Evolutionary conservation across 2,888 invertebrate species (phyloP).

Genomic region (Leptinotarsa peninsularis): DNA sequence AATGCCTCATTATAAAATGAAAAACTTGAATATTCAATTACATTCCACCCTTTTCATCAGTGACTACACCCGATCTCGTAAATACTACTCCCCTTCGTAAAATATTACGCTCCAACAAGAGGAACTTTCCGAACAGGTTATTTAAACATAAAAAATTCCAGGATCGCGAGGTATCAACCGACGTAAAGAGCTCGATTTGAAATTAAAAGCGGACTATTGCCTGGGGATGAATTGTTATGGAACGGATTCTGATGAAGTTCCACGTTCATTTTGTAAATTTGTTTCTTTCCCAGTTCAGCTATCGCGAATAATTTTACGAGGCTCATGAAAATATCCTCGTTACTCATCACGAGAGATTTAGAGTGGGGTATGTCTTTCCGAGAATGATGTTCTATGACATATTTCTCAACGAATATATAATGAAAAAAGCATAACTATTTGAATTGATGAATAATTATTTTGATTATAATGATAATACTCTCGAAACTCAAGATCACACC

Average conservation of each 20-base stretch:
- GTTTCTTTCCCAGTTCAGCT: not conserved
- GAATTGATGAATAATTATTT: no score
- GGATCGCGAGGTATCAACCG: not conserved
- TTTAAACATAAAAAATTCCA: constrained; percentile 3
- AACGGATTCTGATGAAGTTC: constrained; percentile 16
- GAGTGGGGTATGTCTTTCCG: no score
- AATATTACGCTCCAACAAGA: constrained; percentile 4
- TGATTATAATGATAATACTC: no score
- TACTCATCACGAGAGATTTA: no score
- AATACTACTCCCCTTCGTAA: not conserved
- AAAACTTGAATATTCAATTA: constrained; percentile 1
- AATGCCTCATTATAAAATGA: not conserved
- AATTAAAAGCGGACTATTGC: constrained; percentile 16
- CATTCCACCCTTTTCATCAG: constrained; percentile 3
- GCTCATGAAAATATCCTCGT: not conserved
- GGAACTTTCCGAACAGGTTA: constrained; percentile 10
- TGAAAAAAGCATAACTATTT: no score
- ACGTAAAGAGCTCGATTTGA: constrained; percentile 6
- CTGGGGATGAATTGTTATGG: constrained; percentile 4
- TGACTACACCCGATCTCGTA: constrained; percentile 5
- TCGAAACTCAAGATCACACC: no score
- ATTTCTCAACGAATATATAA: no score
- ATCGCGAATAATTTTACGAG: not conserved
- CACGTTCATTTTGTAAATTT: not conserved
- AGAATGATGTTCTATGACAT: no score